Conservation (phyloP, 2,797 vertebrate genomes). For the Chlorospingus flavigularis region DNA sequence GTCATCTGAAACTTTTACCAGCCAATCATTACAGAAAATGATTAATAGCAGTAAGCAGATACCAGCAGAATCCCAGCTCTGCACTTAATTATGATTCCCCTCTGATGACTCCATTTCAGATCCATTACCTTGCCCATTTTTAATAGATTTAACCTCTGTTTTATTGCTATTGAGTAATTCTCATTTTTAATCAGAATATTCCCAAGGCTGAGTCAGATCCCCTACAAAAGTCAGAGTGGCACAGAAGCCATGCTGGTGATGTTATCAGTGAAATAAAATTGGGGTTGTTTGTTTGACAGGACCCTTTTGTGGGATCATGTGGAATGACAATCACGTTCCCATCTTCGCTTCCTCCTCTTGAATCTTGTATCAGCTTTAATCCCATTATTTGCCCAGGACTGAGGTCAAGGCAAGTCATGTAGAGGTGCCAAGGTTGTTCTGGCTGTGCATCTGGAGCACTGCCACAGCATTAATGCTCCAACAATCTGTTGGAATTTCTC, state of each 20-base stretch:
- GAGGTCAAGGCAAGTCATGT: neutral
- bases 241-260: neutral
- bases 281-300: neutral
- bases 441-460: neutral
- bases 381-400: neutral
- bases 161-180: slow-evolving; percentile 42
- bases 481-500: neutral
- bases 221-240: neutral
- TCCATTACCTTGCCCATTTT: slow-evolving; percentile 47
- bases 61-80: slow-evolving; percentile 14
- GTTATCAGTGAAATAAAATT: neutral
- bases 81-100: slow-evolving; percentile 50
- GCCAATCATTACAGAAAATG: slow-evolving; percentile 32
- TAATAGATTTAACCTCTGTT: slow-evolving; percentile 50
- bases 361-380: neutral
- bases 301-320: neutral
- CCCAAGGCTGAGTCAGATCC: neutral
- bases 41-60: slow-evolving; percentile 49
- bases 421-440: neutral
- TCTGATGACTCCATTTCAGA: slow-evolving; percentile 25
- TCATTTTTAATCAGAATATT: slow-evolving; percentile 32
- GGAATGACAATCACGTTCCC: neutral
- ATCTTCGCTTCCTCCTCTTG: neutral
- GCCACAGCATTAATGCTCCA: neutral
- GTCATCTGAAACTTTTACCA: slow-evolving; percentile 29